phyloP scores from a whole-genome alignment of 2,797 vertebrate genomes.

The Myotis pilosus region DNA sequence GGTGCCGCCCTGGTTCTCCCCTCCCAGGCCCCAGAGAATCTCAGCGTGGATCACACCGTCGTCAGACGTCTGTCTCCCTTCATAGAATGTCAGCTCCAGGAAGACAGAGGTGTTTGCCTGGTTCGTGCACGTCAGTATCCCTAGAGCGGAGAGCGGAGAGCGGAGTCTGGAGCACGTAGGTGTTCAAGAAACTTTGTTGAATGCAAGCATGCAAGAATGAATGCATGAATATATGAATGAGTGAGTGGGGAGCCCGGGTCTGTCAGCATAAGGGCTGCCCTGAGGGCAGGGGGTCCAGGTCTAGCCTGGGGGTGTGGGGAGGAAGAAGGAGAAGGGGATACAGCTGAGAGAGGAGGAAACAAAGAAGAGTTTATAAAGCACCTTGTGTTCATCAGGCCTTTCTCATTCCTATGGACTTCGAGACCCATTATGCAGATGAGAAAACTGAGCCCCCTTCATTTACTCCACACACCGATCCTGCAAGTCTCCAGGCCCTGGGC shows the following conservation, averaged over 20 bases:
- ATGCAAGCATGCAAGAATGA: not conserved
- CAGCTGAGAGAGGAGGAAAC: not conserved
- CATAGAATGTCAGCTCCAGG: not conserved
- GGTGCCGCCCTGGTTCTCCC: not conserved
- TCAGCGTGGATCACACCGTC: not conserved
- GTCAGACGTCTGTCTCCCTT: not conserved
- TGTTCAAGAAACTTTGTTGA: not conserved
- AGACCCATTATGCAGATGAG: not conserved
- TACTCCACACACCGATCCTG: not conserved
- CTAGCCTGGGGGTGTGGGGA: not conserved
- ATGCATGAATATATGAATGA: not conserved
- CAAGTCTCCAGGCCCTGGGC: not conserved
- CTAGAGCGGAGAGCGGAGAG: too few relatives aligned
- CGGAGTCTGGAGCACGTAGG: not conserved
- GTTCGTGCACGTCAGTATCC: not conserved
- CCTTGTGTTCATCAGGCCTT: not conserved
- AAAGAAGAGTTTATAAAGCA: not conserved
- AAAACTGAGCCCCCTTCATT: not conserved
- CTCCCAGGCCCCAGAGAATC: not conserved
- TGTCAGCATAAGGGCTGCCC: too few relatives aligned
- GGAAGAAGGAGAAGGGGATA: too few relatives aligned
- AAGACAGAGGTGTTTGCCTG: not conserved
- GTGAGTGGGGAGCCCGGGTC: not conserved
- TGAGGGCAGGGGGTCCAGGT: not conserved
- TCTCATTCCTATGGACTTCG: not conserved